Evolutionary conservation across 2,888 invertebrate genomes (phyloP).

Genomic region (Archips xylosteana): DNA sequence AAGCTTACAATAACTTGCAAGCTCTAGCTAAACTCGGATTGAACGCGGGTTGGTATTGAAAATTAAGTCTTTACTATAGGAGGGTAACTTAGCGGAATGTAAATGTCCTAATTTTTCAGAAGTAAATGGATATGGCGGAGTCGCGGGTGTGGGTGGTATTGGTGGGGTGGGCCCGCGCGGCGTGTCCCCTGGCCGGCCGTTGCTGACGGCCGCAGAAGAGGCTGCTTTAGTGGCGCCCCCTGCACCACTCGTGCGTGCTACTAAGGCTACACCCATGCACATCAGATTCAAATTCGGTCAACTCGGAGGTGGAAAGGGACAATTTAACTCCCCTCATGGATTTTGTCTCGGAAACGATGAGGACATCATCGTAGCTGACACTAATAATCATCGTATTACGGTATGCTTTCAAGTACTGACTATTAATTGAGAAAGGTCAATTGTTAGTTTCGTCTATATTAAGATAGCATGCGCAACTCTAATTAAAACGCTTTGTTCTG

Average conservation of each 20-base stretch:
- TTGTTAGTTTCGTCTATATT: not conserved
- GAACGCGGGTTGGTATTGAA: conserved; percentile 84
- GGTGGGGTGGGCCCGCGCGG: conserved; percentile 82
- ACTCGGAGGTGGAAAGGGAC: conserved; percentile 95
- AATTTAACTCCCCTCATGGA: conserved; percentile 98
- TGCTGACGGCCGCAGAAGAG: conserved; percentile 78
- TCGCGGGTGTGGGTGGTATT: conserved; percentile 76
- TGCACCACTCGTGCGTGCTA: conserved; percentile 86
- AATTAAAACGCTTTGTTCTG: not conserved
- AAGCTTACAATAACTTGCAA: conserved; percentile 95
- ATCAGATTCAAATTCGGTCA: conserved; percentile 97
- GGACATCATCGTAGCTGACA: conserved; percentile 98
- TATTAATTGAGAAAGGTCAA: conserved; percentile 9
- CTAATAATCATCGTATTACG: conserved; percentile 98
- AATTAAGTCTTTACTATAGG: not conserved
- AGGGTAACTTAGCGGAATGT: conserved; percentile 20
- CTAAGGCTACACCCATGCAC: conserved; percentile 94
- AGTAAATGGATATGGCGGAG: conserved; percentile 79
- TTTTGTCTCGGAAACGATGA: conserved; percentile 98
- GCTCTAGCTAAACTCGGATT: conserved; percentile 95
- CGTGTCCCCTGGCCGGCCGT: conserved; percentile 78
- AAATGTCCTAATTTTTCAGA: conserved; percentile 58
- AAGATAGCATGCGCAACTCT: not conserved
- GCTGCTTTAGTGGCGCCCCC: conserved; percentile 78
- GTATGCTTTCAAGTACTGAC: conserved; percentile 67